Conservation (phyloP, 2,888 invertebrate genomes). For the Melinaea marsaeus region DNA sequence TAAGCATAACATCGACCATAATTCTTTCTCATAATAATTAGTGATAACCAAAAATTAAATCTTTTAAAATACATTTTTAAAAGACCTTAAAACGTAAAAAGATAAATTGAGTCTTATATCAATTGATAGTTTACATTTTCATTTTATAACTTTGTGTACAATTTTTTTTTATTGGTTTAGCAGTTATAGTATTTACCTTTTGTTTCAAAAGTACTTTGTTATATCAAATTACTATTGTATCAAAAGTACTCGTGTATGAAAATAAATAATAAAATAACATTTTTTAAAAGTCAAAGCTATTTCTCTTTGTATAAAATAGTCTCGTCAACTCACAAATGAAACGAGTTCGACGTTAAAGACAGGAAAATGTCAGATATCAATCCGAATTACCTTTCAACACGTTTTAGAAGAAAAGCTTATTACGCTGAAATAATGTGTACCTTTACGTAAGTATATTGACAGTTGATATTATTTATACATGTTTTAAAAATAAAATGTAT, state of each 20-base stretch:
- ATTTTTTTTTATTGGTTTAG: too few species aligned
- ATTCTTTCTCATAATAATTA: too few species aligned
- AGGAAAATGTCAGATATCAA: slow-evolving; percentile 4
- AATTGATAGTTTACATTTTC: too few species aligned
- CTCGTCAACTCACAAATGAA: not conserved
- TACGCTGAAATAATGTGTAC: not conserved
- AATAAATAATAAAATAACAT: not conserved
- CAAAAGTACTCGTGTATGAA: not conserved
- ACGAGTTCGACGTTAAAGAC: not conserved
- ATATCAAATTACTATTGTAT: too few species aligned
- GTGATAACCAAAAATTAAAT: too few species aligned
- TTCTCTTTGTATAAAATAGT: not conserved
- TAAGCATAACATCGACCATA: too few species aligned
- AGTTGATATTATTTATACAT: not conserved
- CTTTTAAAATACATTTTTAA: too few species aligned
- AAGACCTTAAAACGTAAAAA: too few species aligned
- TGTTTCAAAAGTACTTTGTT: too few species aligned
- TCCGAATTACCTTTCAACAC: not conserved
- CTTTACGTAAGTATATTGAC: not conserved
- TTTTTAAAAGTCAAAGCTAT: not conserved
- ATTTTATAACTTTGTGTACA: too few species aligned
- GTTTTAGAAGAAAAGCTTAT: not conserved
- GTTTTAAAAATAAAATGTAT: not conserved
- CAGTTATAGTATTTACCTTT: too few species aligned
- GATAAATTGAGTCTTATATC: not conserved